Evolutionary conservation across 2,113 vertebrate species (phyloP), one percentile per base, ranked within the genome.

Genomic region (Anhinga rufa): DNA sequence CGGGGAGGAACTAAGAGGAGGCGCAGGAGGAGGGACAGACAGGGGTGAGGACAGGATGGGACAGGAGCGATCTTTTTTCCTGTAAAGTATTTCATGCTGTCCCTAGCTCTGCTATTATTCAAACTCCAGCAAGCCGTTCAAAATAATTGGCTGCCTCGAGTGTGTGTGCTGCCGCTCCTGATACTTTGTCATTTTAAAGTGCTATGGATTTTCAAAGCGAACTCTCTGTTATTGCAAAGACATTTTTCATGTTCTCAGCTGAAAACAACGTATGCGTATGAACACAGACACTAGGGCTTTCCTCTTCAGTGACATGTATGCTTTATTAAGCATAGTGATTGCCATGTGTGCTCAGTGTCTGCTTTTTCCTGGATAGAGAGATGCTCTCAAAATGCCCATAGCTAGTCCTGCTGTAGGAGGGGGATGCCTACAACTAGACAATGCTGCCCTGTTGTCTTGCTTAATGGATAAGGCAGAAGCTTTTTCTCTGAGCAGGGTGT

Each of bases 211-310:
- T 49, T 28, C 61, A 5, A 22, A 7, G n/a, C 0, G 36, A 68
- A 1, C 74, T 69, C 61, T 25, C 49, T 12, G 15, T 34, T 40
- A 10, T 5, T 15, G 42, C 72, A 5, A 13, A 86, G 77, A 6
- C 70, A 11, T 18, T 69, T 14, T 36, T 32, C 40, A 1, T 22
- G 25, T 21, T 21, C 77, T 52, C 32, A 18, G 74, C 74, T 19
- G 54, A 9, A 12, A 64, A 14, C 66, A 9, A 1, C 1, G 4
- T 3, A n/a, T 18, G 48, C 14, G 0, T 55, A 1, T 22, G 68
- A 61, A 28, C n/a, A 5, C 75, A 28, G 70, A 22, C 12, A 9
- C 7, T 7, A 3, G 31, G 34, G 85, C 66, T 76, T 66, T 40
- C 54, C 71, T 51, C 29, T 54, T 26, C 44, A 36, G 62, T 31